These are phyloP conservation scores for Unio pictorum DNA, from an alignment of 2,888 invertebrate species.

Conservation along the genomic window DNA sequence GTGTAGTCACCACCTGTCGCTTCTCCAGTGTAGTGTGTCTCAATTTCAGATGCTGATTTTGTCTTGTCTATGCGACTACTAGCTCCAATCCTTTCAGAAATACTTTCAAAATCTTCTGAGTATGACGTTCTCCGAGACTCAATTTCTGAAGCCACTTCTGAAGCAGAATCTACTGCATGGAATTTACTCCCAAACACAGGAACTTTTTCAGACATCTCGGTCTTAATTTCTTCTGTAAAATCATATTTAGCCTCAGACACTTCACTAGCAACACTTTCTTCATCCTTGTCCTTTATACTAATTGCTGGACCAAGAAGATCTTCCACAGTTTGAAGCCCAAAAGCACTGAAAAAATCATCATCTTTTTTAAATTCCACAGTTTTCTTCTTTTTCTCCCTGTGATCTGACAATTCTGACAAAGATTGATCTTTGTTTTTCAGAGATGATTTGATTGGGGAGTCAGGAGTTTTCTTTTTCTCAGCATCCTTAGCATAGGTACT, in stretches of 20 bases:
- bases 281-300: constrained; percentile 36
- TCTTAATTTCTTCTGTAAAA: constrained; percentile 46
- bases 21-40: constrained; percentile 42
- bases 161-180: constrained; percentile 34
- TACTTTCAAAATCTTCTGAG: constrained; percentile 61
- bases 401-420: constrained; percentile 19
- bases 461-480: constrained; percentile 7
- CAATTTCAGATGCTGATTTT: constrained; percentile 41
- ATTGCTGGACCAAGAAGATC: constrained; percentile 50
- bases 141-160: constrained; percentile 45
- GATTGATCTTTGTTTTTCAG: constrained; percentile 15
- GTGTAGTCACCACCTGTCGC: constrained; percentile 50
- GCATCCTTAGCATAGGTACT: constrained; percentile 9
- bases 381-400: constrained; percentile 21
- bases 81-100: constrained; percentile 49
- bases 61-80: constrained; percentile 25
- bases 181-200: constrained; percentile 31
- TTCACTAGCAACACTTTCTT: constrained; percentile 37
- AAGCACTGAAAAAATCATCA: constrained; percentile 45
- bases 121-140: constrained; percentile 39
- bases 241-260: constrained; percentile 35
- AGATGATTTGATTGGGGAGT: constrained; percentile 27
- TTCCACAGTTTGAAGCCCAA: constrained; percentile 65
- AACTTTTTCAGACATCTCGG: constrained; percentile 39
- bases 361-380: constrained; percentile 15